Conservation (phyloP, 2,888 invertebrate genomes). For the Cybosia mesomella region DNA sequence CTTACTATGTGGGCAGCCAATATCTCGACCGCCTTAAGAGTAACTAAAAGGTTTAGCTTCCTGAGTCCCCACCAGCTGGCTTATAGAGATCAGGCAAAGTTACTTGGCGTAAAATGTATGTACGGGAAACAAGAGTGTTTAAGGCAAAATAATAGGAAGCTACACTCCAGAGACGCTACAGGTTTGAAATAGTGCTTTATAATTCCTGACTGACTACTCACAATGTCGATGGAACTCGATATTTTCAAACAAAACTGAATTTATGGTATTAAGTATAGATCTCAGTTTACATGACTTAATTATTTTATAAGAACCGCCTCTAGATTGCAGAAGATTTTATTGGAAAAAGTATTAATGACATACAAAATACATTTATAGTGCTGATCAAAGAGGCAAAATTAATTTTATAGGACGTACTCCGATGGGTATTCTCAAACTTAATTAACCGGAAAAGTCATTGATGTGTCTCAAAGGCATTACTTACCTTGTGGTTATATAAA, state of each 20-base stretch:
- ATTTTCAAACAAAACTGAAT: too few relatives aligned
- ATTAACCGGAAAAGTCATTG: slow-evolving; percentile 42
- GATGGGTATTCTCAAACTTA: slow-evolving; percentile 33
- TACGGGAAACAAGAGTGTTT: neutral
- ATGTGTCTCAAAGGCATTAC: slow-evolving; percentile 36
- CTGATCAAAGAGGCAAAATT: slow-evolving; percentile 20
- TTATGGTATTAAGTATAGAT: too few relatives aligned
- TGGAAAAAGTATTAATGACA: slow-evolving; percentile 1
- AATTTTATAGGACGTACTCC: slow-evolving; percentile 33
- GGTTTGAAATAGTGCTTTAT: too few relatives aligned
- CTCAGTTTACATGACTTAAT: too few relatives aligned
- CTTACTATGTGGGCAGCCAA: neutral
- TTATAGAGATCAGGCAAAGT: slow-evolving; percentile 5
- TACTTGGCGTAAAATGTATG: slow-evolving; percentile 7
- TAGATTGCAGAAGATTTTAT: neutral
- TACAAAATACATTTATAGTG: neutral
- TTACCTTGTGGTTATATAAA: neutral
- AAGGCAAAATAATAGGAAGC: neutral
- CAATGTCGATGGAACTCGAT: too few relatives aligned
- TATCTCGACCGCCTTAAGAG: slow-evolving; percentile 17
- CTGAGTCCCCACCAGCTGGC: slow-evolving; percentile 12
- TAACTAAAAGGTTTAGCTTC: slow-evolving; percentile 13
- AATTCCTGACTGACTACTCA: too few relatives aligned
- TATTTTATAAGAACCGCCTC: too few relatives aligned
- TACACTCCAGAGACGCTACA: neutral